A percentile compares a stretch with the other conserved stretches of the same genome.
These are phyloP conservation scores for Podarcis lilfordi DNA, from an alignment of 2,797 vertebrate species.

Conservation along the genomic window DNA sequence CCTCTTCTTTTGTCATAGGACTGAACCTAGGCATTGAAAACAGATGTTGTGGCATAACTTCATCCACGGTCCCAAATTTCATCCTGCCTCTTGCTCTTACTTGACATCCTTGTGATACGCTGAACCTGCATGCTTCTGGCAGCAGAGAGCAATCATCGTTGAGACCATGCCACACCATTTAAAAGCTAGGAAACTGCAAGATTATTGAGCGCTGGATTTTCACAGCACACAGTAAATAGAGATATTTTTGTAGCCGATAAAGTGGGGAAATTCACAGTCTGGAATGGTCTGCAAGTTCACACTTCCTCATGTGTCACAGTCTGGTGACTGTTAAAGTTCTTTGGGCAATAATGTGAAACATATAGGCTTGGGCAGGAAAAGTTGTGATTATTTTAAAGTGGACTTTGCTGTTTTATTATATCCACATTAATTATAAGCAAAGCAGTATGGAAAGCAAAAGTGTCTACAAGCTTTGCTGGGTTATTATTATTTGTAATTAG, in stretches of 20 bases:
- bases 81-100: not conserved
- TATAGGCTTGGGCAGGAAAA: accelerated
- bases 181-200: conserved; percentile 23
- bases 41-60: not conserved
- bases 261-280: conserved; percentile 59
- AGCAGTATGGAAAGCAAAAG: accelerated
- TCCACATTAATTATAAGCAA: accelerated
- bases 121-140: not conserved
- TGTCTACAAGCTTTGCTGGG: accelerated
- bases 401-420: accelerated
- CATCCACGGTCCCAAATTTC: too few relatives aligned
- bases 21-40: not conserved
- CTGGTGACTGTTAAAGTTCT: conserved; percentile 19
- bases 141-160: accelerated
- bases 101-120: not conserved
- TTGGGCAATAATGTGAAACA: accelerated
- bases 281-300: conserved; percentile 32
- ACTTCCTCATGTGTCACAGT: conserved; percentile 23
- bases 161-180: not conserved
- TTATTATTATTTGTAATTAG: not conserved
- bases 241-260: conserved; percentile 19
- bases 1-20: not conserved
- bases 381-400: accelerated
- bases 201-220: not conserved
- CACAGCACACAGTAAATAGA: conserved; percentile 25